Base-by-base conservation (phyloP, 2,797 vertebrate genomes). In the Fundulus diaphanus region DNA sequence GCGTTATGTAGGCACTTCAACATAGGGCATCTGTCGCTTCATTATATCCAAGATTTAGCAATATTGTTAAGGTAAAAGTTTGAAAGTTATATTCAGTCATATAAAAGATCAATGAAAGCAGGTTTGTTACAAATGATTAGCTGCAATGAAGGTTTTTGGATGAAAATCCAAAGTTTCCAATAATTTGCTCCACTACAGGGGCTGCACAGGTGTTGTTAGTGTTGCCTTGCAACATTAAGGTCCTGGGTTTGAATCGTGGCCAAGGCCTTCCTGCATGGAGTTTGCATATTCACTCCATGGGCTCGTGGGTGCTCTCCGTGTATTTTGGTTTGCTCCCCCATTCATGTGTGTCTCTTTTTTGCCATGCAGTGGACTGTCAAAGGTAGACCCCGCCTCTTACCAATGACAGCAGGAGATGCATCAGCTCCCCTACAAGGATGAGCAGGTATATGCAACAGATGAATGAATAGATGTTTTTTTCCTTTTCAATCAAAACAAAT, bases 1-100 rank as follows among this genome's bases (percentile, higher is more conserved):
- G 15, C 40, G 37, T 44, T 31, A 57, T 73, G 76, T 13, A 42
- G 52, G 9, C 16, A 46, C 16, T 40, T 76, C 37, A 68, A 52
- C 79, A 74, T 70, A 33, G 70, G 22, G 31, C 27, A 16, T 74
- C 52, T 59, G 73, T 61, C 56, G 27, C 71, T 70, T 61, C 35
- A 1, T 35, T 35, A 49, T 49, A 49, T 20, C 48, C 4, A 22
- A 49, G 48, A 22, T 20, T 20, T 20, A 22, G 4, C 11, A 56
- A 1, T 3, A 49, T 49, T 49, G 48, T 22, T 22, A 56, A 13
- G n/a, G 27, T 1, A 56, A 29, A 56, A 56, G 0, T 27, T 13
- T 13, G 4, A 71, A 77, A 80, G 68, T 73, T 33, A 68, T 74
- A 49, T 84, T 63, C 22, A 68, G 3, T 77, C 42, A 22, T 37